Evolutionary conservation across 2,113 vertebrate genomes (phyloP).

Genomic region (Tangachromis dhanisi): DNA sequence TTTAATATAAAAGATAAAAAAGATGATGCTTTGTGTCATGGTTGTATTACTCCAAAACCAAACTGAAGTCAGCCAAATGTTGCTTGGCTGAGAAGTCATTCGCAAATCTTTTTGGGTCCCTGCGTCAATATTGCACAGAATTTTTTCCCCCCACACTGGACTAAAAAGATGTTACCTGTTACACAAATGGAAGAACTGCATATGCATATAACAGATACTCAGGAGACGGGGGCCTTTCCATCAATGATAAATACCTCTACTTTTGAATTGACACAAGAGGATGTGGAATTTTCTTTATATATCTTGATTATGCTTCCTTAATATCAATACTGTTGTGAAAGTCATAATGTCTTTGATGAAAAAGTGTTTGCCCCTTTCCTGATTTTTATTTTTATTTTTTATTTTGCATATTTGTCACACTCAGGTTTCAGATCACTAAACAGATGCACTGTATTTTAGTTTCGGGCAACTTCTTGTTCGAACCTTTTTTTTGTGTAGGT

Average conservation of each 20-base stretch:
- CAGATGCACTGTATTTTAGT: neutral
- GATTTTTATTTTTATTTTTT: neutral
- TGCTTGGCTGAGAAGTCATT: neutral
- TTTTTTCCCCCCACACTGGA: neutral
- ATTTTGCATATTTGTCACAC: neutral
- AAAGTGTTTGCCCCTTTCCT: neutral
- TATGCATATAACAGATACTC: neutral
- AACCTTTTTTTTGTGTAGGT: rapidly evolving
- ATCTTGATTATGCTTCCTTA: neutral
- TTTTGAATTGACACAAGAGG: neutral
- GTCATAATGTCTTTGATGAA: neutral
- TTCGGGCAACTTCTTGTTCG: neutral
- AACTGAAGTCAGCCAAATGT: neutral
- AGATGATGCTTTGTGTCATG: neutral
- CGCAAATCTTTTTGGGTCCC: neutral
- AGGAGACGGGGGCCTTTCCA: neutral
- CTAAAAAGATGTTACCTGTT: neutral
- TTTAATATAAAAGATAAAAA: neutral
- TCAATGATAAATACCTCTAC: neutral
- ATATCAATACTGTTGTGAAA: neutral
- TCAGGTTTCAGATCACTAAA: neutral
- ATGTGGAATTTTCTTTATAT: neutral
- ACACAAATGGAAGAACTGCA: neutral
- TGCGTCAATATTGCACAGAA: neutral
- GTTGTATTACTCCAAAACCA: neutral